These are phyloP conservation scores for Corythoichthys intestinalis DNA, from an alignment of 2,113 vertebrate species.

Conservation along the genomic window DNA sequence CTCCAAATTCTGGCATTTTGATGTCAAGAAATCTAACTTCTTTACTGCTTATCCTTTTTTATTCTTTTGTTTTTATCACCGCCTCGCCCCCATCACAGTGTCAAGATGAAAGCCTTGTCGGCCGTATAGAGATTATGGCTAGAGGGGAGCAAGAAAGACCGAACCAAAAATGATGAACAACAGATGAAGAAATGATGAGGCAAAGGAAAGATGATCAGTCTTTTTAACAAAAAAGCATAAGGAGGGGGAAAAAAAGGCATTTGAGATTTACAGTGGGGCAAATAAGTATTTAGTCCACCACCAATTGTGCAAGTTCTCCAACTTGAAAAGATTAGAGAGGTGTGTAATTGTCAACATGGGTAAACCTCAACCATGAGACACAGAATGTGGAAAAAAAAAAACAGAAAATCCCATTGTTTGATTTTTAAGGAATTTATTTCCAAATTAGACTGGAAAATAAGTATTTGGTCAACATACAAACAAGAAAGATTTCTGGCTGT, in stretches of 20 bases:
- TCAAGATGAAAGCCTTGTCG: conserved; percentile 45
- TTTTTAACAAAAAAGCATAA: conserved; percentile 1
- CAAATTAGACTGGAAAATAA: no score
- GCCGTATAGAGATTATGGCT: conserved; percentile 25
- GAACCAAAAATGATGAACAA: conserved; percentile 29
- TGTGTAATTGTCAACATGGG: no score
- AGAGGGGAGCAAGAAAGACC: conserved; percentile 12
- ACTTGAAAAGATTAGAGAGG: no score
- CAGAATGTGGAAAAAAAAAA: no score
- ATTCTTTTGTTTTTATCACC: conserved; percentile 18
- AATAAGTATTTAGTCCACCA: no score
- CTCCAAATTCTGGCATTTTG: not conserved
- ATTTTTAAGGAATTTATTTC: no score
- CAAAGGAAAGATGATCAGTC: not conserved
- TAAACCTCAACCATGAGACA: no score
- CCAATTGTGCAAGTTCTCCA: no score
- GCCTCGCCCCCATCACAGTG: conserved; percentile 20
- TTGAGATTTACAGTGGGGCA: no score
- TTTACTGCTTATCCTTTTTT: not conserved
- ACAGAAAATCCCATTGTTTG: no score
- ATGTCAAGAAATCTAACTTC: conserved; percentile 25
- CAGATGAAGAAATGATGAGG: conserved; percentile 4
- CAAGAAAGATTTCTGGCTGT: no score
- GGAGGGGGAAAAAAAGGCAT: not conserved
- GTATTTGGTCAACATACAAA: no score